Evolutionary conservation across 2,888 invertebrate species (phyloP).

Genomic region (Acronicta leporina): DNA sequence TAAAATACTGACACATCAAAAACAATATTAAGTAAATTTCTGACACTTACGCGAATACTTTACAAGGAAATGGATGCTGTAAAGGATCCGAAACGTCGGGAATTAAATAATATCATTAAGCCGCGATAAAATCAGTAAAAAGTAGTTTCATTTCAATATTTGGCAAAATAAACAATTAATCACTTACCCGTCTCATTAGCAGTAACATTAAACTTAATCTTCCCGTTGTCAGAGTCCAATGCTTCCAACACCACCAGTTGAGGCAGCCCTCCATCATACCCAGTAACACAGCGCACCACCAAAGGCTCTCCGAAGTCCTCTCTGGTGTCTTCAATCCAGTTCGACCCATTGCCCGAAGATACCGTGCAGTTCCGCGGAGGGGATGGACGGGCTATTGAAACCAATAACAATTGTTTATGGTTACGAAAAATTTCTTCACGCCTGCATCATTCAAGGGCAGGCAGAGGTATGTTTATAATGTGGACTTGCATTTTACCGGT

Average conservation of each 20-base stretch:
- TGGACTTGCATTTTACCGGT: too few species aligned
- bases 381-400: constrained; percentile 92
- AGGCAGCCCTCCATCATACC: constrained; percentile 96
- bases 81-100: too few species aligned
- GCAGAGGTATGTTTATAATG: too few species aligned
- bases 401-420: not conserved
- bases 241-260: constrained; percentile 96
- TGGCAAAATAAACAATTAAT: not conserved
- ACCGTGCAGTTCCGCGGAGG: constrained; percentile 96
- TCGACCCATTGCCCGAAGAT: constrained; percentile 89
- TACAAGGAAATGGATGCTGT: too few species aligned
- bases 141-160: too few species aligned
- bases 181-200: constrained; percentile 87
- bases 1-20: too few species aligned
- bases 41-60: too few species aligned
- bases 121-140: too few species aligned
- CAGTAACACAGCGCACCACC: constrained; percentile 95
- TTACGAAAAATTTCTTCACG: too few species aligned
- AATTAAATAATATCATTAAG: too few species aligned
- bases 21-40: too few species aligned
- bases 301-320: constrained; percentile 83
- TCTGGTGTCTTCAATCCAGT: constrained; percentile 82
- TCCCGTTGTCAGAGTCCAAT: constrained; percentile 92
- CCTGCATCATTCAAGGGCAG: too few species aligned
- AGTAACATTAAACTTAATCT: constrained; percentile 92